Evolutionary conservation across 2,113 vertebrate genomes (phyloP), one percentile per base, ranked within the genome.

Genomic region (Isichthys henryi): DNA sequence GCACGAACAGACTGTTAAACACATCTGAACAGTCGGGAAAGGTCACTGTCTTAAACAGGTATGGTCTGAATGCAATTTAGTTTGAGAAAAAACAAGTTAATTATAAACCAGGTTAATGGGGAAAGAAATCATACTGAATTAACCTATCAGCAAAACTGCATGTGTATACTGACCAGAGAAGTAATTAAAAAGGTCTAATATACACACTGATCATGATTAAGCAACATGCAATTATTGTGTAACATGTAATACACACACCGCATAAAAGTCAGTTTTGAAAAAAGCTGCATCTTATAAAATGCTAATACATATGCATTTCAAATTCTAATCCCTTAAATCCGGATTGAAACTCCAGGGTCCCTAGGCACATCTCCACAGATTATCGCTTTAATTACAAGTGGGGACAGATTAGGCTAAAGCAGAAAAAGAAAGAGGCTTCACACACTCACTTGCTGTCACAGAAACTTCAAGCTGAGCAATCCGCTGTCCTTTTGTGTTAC

Each of bases 401-500:
- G 88, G 80, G 88, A 77, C 91, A 91, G 90, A 92, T 90, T 91
- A 90, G 87, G 87, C 87, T 90, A 88, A 89, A 92, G 92, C 88
- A 91, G 89, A 88, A 88, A 91, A 80, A 90, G 89, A 90, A 90
- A 90, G 90, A 91, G 86, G 93, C 91, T 90, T 88, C 91, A 92
- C 90, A 87, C 93, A 94, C 95, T 93, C 93, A 94, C 94, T 95
- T 88, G 93, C 90, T 93, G 93, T 94, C 93, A 92, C 92, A 91
- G 91, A 93, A 90, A 91, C 90, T 92, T 91, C 91, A 92, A 90
- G 92, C 92, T 89, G 91, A 92, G 93, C 92, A 92, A 91, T 93
- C 91, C 90, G 92, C 91, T 87, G 90, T 92, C 88, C 93, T 93
- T 80, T 85, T 91, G 58, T 88, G 87, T 91, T 88, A 90, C 66